phyloP scores from a whole-genome alignment of 2,888 invertebrate species.

The Erynnis tages region DNA sequence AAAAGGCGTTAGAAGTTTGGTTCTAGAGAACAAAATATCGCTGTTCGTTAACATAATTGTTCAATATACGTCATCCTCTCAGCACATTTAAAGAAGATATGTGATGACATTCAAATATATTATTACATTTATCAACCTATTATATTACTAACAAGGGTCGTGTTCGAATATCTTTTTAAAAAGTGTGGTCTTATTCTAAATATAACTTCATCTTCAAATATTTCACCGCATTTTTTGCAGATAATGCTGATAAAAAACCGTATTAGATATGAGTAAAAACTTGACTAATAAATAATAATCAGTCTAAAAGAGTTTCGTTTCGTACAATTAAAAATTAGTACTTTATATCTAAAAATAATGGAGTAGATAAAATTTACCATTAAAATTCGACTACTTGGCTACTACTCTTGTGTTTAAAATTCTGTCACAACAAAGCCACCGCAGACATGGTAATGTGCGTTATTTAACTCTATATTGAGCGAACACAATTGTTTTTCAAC shows the following conservation, averaged over 20 bases:
- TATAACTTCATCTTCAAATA: background rate
- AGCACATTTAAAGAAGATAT: slow-evolving; percentile 30
- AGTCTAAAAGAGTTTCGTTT: background rate
- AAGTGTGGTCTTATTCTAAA: background rate
- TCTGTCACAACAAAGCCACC: background rate
- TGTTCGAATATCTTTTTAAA: too few relatives aligned
- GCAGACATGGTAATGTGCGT: slow-evolving; percentile 2
- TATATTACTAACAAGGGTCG: background rate
- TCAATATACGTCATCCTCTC: slow-evolving; percentile 29
- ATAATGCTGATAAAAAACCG: background rate
- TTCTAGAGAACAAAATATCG: background rate
- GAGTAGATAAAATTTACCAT: background rate
- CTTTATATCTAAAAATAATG: background rate
- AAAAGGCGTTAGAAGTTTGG: slow-evolving; percentile 9
- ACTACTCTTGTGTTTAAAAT: background rate
- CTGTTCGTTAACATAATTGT: slow-evolving; percentile 32
- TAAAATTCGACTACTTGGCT: background rate
- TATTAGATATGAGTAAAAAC: background rate
- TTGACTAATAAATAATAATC: background rate
- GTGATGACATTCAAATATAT: slow-evolving; percentile 13
- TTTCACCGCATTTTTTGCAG: background rate
- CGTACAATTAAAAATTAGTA: background rate
- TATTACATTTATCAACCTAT: slow-evolving; percentile 10
- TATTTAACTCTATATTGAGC: slow-evolving; percentile 9
- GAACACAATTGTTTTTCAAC: background rate